These are phyloP conservation scores for Terrapene triunguis DNA, from an alignment of 2,113 vertebrate genomes.

Conservation along the genomic window DNA sequence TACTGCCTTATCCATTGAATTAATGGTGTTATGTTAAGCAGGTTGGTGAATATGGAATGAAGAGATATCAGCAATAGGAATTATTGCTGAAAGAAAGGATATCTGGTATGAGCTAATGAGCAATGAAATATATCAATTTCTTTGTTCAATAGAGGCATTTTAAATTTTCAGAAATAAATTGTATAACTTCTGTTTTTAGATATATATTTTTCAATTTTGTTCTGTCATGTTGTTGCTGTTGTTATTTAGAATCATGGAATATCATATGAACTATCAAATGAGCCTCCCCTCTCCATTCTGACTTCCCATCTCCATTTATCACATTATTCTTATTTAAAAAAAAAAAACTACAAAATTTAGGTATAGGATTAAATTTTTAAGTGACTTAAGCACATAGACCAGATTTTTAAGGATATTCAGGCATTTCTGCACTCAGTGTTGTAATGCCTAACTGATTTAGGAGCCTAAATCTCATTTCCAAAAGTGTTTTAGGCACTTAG, in stretches of 20 bases:
- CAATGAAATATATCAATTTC: not conserved
- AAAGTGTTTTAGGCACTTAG: not conserved
- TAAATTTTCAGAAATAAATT: not conserved
- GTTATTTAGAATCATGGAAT: constrained; percentile 8
- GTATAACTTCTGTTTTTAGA: not conserved
- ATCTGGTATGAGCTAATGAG: not conserved
- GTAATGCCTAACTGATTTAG: not conserved
- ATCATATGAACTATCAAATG: not conserved
- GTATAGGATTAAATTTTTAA: not conserved
- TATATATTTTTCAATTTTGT: not conserved
- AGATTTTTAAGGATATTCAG: not conserved
- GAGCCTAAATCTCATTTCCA: not conserved
- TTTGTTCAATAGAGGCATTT: not conserved
- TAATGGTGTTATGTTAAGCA: not conserved
- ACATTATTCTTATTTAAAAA: not conserved
- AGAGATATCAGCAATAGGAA: not conserved
- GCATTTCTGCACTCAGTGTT: not conserved
- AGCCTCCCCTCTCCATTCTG: not conserved
- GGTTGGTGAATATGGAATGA: not conserved
- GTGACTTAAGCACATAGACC: not conserved
- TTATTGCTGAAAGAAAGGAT: not conserved
- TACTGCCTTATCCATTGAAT: not conserved
- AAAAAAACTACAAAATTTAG: not conserved
- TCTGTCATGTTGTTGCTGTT: not conserved
- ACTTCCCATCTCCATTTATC: not conserved